Base-by-base conservation (phyloP, 1,140 invertebrate species). In the Pseudachorutes palmiensis region DNA sequence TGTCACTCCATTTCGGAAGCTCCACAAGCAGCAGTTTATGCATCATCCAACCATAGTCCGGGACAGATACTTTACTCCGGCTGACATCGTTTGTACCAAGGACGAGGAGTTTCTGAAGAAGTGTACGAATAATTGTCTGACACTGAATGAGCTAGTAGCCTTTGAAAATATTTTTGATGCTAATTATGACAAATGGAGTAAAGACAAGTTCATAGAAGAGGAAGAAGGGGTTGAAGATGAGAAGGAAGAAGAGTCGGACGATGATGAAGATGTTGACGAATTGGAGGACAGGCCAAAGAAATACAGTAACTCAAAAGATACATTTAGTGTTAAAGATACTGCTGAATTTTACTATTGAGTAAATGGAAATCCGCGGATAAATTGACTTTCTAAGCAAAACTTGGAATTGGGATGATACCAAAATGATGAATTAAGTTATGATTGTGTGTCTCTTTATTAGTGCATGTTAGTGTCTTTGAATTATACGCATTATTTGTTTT, bases 81-180 rank as follows among this genome's bases (percentile, higher is more conserved):
- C 28, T 0, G 70, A 66, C 29, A 49, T 74, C 36, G 60, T 71
- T 30, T 70, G 66, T 48, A 33, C 49, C 0, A 67, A 16, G 26
- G 70, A 71, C 41, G 41, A 68, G n/a, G n/a, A 68, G 2, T 74
- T 74, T 60, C n/a, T 74, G 5, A 66, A 66, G 61, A 31, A 33
- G 2, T 74, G 72, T 32, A 71, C 70, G 0, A 60, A 65, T 1
- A 49, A 62, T 24, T 2, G 30, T 2, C 29, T 74, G 12, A 68
- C 62, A 3, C 3, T 68, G 0, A 67, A 70, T 30, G 68, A 74
- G 24, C 31, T 74, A 26, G 70, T 48, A 19, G 68, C 67, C 12
- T 74, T 74, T 65, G 72, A 74, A 59, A 70, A 71, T 49, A 31
- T 66, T 0, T 73, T 45, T 55, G 16, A 19, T 14, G 22, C 32